Percentiles rank a stretch among this genome's conserved stretches.
Evolutionary conservation across 1,140 invertebrate genomes (phyloP).

Genomic region (Antheraea mylitta): DNA sequence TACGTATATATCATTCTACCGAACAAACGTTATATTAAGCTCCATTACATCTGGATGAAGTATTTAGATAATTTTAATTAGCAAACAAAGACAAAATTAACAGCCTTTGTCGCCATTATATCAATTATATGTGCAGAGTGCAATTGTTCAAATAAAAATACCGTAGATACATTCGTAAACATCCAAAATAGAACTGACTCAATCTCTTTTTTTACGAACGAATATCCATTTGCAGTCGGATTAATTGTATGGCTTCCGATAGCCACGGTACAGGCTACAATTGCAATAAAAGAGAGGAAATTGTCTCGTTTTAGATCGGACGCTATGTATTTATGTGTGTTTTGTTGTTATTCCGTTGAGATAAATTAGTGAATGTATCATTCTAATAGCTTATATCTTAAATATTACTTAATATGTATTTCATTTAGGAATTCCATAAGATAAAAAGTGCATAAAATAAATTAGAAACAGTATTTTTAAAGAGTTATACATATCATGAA

Average conservation of each 20-base stretch:
- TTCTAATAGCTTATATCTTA: too few species aligned
- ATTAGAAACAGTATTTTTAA: too few species aligned
- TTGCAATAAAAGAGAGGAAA: constrained; percentile 2
- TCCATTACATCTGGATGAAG: neutral
- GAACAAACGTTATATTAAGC: too few species aligned
- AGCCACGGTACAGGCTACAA: constrained; percentile 31
- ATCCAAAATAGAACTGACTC: neutral
- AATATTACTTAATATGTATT: too few species aligned
- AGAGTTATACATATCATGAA: too few species aligned
- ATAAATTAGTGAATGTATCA: too few species aligned
- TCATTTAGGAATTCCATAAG: too few species aligned
- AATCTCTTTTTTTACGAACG: neutral
- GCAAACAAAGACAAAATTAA: neutral
- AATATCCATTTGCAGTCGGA: constrained; percentile 17
- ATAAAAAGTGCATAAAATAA: too few species aligned
- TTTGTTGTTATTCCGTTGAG: too few species aligned
- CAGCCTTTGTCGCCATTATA: neutral
- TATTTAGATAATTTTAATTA: neutral
- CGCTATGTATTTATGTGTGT: neutral
- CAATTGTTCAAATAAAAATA: constrained; percentile 4
- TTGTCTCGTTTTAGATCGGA: neutral
- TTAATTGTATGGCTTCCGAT: constrained; percentile 57
- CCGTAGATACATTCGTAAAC: neutral
- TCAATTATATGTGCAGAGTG: neutral
- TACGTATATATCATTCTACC: too few species aligned